Base-by-base conservation (phyloP, 2,797 vertebrate species). In the Catostomus latipinnis region DNA sequence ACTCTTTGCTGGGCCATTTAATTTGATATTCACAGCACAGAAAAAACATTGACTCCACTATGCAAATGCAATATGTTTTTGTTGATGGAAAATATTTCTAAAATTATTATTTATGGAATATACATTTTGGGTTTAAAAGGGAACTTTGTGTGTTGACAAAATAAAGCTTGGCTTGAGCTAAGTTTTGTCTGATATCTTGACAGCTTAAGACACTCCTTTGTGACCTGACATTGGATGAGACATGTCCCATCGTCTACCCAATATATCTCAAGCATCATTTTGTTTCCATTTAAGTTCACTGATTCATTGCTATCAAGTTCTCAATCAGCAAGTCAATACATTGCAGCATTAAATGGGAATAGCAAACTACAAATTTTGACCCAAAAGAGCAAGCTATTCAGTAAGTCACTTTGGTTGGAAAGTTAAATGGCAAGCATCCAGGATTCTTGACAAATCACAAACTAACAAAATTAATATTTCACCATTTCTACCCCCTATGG, bases 1-100 rank as follows among this genome's bases (percentile, higher is more conserved):
- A 73, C 78, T 81, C 48, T 79, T 83, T 85, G 65, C 70, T 52
- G 71, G 81, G 56, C 81, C 78, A 76, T 77, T 86, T 80, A 78
- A 34, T 66, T 43, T 78, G 52, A 80, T 74, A 80, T 77, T 74
- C 63, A 82, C 76, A 12, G n/a, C 76, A 67, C 22, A 71, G 61
- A 78, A 76, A 75, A 61, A 63, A 5, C 48, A 73, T 68, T 82
- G 62, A 85, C 76, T 74, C 61, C 63, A 79, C 48, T 45, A 71
- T 16, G 54, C 73, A 5, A 58, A 54, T 18, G 16, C 16, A 18
- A 18, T 18, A 18, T 71, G 74, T 48, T 52, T 63, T 79, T 74
- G 56, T 45, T 68, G 75, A 76, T 62, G 54, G 60, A 70, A 70
- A 71, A 46, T 4, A 66, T 71, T 67, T 69, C 56, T 71, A 67